Evolutionary conservation across 2,888 invertebrate genomes (phyloP), one percentile per base, ranked within the genome.

Genomic region (Latrodectus hesperus): DNA sequence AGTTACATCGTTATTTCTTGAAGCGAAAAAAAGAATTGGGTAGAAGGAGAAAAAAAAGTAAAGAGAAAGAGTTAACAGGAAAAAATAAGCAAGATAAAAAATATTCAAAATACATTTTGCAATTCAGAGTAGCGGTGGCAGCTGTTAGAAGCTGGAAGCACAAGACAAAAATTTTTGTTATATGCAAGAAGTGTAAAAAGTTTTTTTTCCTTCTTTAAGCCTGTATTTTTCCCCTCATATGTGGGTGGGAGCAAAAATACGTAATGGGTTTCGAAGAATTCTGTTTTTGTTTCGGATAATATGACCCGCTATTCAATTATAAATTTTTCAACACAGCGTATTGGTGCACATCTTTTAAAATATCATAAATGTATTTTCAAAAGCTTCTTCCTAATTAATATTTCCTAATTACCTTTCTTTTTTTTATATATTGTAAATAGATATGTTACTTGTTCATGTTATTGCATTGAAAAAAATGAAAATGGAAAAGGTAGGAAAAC

Each of bases 71-170:
- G 17, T 38, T 60, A 70, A 60, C 55, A 72, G 51, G 14, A 73
- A 55, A 52, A 72, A 38, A 38, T 38, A 38, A 38, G 38, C 38
- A 6, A 38, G 38, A 38, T 60, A 70, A 71, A 76, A 86, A 81
- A 52, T n/a, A 38, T 55, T 17, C 17, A 76, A 71, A 86, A 87
- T 73, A 71, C 81, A 87, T 87, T 87, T 87, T 87, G 86, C 86
- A 87, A 87, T 87, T 87, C 86, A 87, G 79, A 87, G 65, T 53
- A 87, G 81, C 16, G 67, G 86, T 60, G 51, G 73, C 86, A 87
- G 86, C 81, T 87, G 86, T 53, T 65, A 51, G 22, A 49, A 73
- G 72, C 51, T 67, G 72, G 80, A 68, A 55, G 52, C 75, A 52
- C 64, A 76, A 74, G 72, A 80, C 80, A 64, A 74, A 80, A 80